phyloP scores from a whole-genome alignment of 2,888 invertebrate genomes.

The Agrochola lota region DNA sequence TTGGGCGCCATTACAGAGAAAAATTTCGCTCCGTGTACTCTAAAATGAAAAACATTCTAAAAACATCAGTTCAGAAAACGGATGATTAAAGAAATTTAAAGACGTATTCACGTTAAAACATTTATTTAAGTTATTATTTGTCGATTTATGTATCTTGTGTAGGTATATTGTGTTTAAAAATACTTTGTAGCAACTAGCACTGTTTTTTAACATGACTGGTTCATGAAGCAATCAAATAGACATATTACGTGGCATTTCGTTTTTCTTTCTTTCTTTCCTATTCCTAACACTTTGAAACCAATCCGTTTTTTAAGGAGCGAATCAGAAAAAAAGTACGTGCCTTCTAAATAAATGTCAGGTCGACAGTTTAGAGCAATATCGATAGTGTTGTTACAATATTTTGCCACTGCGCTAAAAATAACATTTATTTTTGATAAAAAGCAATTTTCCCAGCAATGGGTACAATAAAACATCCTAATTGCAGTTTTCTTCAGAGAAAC shows the following conservation, averaged over 20 bases:
- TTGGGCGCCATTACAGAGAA: constrained; percentile 42
- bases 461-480: constrained; percentile 1
- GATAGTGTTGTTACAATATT: neutral
- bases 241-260: neutral
- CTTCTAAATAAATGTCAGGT: neutral
- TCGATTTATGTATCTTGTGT: neutral
- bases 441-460: neutral
- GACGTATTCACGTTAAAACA: neutral
- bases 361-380: neutral
- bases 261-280: neutral
- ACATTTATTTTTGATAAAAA: neutral
- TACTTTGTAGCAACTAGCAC: neutral
- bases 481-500: constrained; percentile 7
- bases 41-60: neutral
- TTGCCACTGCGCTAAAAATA: neutral
- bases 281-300: neutral
- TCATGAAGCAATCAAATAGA: neutral
- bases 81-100: too few species aligned
- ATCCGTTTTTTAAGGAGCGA: neutral
- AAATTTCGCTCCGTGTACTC: neutral
- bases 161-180: neutral
- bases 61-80: too few species aligned
- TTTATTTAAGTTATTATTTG: neutral
- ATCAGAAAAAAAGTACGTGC: neutral
- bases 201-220: neutral